Base-by-base conservation (phyloP, 2,797 vertebrate species). In the Percopsis omiscomaycus region DNA sequence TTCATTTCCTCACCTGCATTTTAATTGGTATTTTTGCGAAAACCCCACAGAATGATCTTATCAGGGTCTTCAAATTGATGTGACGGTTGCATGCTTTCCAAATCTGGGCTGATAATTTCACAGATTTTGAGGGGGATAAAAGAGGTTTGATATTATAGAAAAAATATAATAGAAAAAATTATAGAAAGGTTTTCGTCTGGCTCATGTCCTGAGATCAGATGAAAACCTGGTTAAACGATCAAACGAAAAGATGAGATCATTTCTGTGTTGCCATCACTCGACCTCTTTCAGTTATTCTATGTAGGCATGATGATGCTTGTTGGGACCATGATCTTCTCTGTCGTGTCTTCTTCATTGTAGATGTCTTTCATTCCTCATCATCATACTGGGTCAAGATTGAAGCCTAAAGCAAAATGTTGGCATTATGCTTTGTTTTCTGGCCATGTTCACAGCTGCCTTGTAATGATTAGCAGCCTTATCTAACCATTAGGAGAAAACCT, bases 201-300 rank as follows among this genome's bases (percentile, higher is more conserved):
- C 78, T 75, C 73, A 63, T 75, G 72, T 74, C 74, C 71, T 29
- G 46, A 83, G 73, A 86, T 84, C 78, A 80, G 82, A 80, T 69
- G 70, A 76, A 81, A 77, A 74, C 66, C 45, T 73, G 54, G 61
- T 79, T 64, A 65, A 69, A 75, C 66, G 68, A 61, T 44, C 1
- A 51, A 58, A 73, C 53, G 62, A 74, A 77, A 71, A 49, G 63
- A 64, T 80, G 81, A 83, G 54, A 27, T 73, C 81, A 87, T 90
- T 87, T 89, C 86, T 88, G 86, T 90, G 88, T 89, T 76, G 69
- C 76, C 83, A 78, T 84, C 81, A 75, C 79, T 77, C 80, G 79
- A 85, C 85, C 86, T 82, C 55, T 87, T 70, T 79, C 73, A 82
- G 91, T 90, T 89, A 92, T 86, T 88, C 77, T 91, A 89, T 91